phyloP scores from a whole-genome alignment of 2,888 invertebrate species.

The Diplolepis rosae region DNA sequence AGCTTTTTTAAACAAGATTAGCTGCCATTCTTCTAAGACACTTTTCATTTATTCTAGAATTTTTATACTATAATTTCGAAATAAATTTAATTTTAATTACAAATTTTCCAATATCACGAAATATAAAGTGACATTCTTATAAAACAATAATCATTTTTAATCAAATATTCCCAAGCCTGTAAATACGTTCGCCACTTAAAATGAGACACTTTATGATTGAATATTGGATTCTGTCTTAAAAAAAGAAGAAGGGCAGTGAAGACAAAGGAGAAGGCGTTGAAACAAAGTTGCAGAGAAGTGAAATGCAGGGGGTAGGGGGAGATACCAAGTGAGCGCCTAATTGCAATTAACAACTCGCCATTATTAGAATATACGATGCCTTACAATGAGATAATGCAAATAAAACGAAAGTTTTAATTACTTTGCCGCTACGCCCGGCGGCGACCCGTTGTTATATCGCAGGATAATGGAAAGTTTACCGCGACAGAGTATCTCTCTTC shows the following conservation, averaged over 20 bases:
- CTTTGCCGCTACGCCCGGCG: conserved; percentile 68
- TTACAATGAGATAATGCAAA: conserved; percentile 73
- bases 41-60: no score
- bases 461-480: conserved; percentile 71
- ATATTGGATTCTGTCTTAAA: conserved; percentile 6
- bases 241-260: not conserved
- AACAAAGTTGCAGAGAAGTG: conserved; percentile 36
- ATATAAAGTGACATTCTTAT: not conserved
- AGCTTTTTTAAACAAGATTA: no score
- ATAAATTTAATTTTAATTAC: no score
- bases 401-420: conserved; percentile 74
- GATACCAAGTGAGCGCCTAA: conserved; percentile 65
- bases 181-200: not conserved
- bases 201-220: not conserved
- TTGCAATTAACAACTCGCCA: conserved; percentile 73
- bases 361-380: conserved; percentile 73
- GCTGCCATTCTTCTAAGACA: conserved; percentile 11
- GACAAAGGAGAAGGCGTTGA: conserved; percentile 39
- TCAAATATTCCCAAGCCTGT: not conserved
- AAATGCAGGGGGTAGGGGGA: conserved; percentile 47
- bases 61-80: not conserved
- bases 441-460: conserved; percentile 68
- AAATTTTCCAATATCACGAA: no score
- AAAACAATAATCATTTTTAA: not conserved
- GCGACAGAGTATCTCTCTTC: conserved; percentile 61